Percentiles rank a stretch among this genome's conserved stretches.
Evolutionary conservation across 2,888 invertebrate species (phyloP).

Genomic region (Unio delphinus): DNA sequence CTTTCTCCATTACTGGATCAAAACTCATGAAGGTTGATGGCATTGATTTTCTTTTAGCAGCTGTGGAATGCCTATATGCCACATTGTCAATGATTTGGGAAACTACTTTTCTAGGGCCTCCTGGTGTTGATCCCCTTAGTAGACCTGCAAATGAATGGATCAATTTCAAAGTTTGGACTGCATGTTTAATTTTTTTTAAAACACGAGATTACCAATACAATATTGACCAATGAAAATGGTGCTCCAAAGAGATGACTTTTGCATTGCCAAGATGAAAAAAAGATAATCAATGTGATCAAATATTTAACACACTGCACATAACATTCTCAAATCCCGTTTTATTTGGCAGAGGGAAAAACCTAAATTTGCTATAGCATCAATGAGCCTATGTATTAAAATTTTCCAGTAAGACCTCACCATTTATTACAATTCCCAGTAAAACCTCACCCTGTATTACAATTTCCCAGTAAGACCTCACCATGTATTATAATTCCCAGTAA

Average conservation of each 20-base stretch:
- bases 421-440: too few species aligned
- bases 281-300: neutral
- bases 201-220: neutral
- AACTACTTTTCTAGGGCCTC: slow-evolving; percentile 55
- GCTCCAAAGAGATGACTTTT: neutral
- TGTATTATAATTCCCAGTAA: too few species aligned
- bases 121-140: slow-evolving; percentile 62
- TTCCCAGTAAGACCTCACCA: too few species aligned
- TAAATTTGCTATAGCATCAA: too few species aligned
- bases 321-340: neutral
- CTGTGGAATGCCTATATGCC: slow-evolving; percentile 28
- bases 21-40: slow-evolving; percentile 45
- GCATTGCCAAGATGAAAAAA: neutral
- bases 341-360: too few species aligned
- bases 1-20: slow-evolving; percentile 59
- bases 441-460: too few species aligned
- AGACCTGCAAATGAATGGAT: slow-evolving; percentile 51
- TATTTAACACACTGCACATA: neutral
- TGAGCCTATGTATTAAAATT: too few species aligned
- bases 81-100: slow-evolving; percentile 64
- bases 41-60: slow-evolving; percentile 44
- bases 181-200: neutral
- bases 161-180: too few species aligned
- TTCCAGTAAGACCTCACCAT: too few species aligned
- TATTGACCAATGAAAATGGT: neutral